Base-by-base conservation (phyloP, 2,797 vertebrate genomes). In the Bufotes viridis region DNA sequence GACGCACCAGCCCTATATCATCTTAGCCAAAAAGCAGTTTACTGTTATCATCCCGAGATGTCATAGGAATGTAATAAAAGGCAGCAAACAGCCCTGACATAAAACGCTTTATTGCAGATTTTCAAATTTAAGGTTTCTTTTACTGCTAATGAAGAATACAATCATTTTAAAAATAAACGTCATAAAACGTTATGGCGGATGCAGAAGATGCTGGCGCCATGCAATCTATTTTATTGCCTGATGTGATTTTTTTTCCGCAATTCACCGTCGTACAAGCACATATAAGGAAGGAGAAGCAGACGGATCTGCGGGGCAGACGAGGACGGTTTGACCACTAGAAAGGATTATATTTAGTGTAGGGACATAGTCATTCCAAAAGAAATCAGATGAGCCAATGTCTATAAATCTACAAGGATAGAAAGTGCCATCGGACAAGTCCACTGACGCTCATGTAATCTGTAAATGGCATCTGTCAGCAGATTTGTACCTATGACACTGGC, bases 121-220 rank as follows among this genome's bases (percentile, higher is more conserved):
- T 86, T 86, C 80, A 86, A 74, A 78, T 89, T 89, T 89, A 86
- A 82, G 72, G 53, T 82, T 89, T 82, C 55, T 86, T 89, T 89
- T 86, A 89, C 78, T 89, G 87, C 79, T 89, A 80, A 89, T 89
- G 84, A 89, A 82, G 84, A 86, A 82, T 86, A 82, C 88, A 69
- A 89, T 86, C 51, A 86, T 86, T 86, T 86, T 82, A 78, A 86
- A 86, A 86, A 82, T 86, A 86, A 89, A 70, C 76, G 80, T 86
- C 78, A 58, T 89, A 86, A 86, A 89, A 89, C 58, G 88, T 89
- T 89, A 89, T 89, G 55, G 79, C 22, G 67, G 79, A 69, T 58
- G 10, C 24, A 79, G 63, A 86, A 82, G 74, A 78, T 72, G 80
- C 84, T 55, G 78, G 83, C 42, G 20, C 74, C 10, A 51, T 42